These are phyloP conservation scores for Falco concolor DNA, from an alignment of 2,797 vertebrate genomes.

Conservation along the genomic window DNA sequence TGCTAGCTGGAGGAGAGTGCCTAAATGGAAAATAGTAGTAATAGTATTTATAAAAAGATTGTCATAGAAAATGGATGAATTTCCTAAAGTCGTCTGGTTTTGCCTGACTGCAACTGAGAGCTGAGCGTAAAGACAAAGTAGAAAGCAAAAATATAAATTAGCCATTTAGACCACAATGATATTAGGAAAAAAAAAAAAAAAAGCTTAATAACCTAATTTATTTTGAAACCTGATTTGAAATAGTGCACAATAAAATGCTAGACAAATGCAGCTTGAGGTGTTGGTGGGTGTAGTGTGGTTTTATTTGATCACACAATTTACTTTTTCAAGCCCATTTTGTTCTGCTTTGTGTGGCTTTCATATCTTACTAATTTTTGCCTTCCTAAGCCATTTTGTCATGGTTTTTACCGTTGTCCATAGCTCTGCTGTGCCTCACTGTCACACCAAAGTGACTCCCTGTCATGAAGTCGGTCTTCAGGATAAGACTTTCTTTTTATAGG, in stretches of 20 bases:
- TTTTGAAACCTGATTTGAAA: not conserved
- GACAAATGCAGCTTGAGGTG: not conserved
- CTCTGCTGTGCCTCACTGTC: not conserved
- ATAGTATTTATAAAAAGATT: constrained; percentile 78
- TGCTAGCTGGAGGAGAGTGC: constrained; percentile 68
- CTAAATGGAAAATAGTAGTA: constrained; percentile 79
- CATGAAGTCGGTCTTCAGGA: not conserved
- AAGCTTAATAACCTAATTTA: not conserved
- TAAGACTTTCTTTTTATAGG: not conserved
- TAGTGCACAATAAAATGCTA: not conserved
- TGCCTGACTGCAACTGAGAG: not conserved
- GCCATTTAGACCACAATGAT: not conserved
- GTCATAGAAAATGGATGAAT: constrained; percentile 59
- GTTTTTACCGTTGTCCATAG: not conserved
- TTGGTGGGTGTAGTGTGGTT: not conserved
- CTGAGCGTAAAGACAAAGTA: not conserved
- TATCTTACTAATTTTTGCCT: not conserved
- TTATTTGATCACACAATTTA: not conserved
- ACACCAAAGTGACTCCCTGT: not conserved
- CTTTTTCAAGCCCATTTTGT: not conserved
- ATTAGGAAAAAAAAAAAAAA: not conserved
- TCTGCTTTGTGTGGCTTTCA: not conserved
- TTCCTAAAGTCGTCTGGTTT: constrained; percentile 43
- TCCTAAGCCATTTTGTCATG: not conserved
- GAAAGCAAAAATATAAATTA: not conserved